These are phyloP conservation scores for Trisateles emortualis DNA, from an alignment of 2,888 invertebrate species.

Conservation along the genomic window DNA sequence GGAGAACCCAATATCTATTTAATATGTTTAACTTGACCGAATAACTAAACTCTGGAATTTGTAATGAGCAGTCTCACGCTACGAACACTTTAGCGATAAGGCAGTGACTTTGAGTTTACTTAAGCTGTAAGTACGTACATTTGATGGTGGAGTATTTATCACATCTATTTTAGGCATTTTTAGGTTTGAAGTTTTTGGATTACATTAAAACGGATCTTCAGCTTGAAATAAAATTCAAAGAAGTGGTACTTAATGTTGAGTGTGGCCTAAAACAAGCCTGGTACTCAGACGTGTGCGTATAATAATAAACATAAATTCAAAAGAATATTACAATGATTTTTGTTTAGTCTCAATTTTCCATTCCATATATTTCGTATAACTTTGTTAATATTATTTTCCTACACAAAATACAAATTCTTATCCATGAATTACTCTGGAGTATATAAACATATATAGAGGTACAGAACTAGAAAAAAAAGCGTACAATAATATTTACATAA, in stretches of 20 bases:
- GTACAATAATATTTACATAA: conserved; percentile 63
- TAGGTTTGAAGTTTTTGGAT: too few species aligned
- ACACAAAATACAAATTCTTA: conserved; percentile 13
- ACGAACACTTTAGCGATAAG: too few species aligned
- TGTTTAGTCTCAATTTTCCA: not conserved
- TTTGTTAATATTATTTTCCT: conserved; percentile 10
- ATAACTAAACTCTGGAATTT: too few species aligned
- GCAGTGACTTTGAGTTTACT: too few species aligned
- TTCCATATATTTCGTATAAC: not conserved
- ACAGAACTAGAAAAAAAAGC: conserved; percentile 39
- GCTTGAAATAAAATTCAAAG: too few species aligned
- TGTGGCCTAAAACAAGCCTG: not conserved
- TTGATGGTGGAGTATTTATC: too few species aligned
- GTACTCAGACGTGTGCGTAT: not conserved
- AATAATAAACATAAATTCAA: not conserved
- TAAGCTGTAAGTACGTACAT: too few species aligned
- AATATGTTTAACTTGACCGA: too few species aligned
- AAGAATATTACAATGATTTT: not conserved
- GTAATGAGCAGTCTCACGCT: too few species aligned
- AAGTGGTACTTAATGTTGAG: not conserved
- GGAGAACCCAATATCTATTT: too few species aligned
- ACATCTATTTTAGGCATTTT: too few species aligned
- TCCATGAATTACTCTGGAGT: conserved; percentile 16
- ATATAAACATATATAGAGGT: conserved; percentile 28
- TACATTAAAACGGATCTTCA: too few species aligned